Base-by-base conservation (phyloP, 2,888 invertebrate species). In the Macrophya alboannulata region DNA sequence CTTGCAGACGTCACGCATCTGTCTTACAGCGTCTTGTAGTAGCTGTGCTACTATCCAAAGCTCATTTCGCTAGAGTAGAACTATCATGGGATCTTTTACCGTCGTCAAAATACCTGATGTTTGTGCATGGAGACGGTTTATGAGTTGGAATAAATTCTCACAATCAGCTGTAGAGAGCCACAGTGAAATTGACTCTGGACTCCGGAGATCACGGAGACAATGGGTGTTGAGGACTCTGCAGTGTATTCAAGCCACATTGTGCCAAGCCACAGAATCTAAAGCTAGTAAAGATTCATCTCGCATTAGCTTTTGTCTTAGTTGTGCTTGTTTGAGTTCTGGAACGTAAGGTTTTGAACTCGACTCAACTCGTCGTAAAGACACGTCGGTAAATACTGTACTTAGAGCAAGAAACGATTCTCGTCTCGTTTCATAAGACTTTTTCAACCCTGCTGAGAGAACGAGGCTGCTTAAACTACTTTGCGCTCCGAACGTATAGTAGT, bases 1-100 rank as follows among this genome's bases (percentile, higher is more conserved):
- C 90, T 89, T 86, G 17, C 6, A 71, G 85, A 87, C 87, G 86
- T 91, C 92, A 91, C 91, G 90, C 92, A 92, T 91, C 92, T 92
- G 92, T 91, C 91, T 86, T 88, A 15, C 8, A 37, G 37, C 89
- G 86, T 85, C 37, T 79, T 68, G 15, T 68, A 72, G 84, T 40
- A 43, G 76, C 76, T 51, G 17, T 12, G 37, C 21, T 51, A 72
- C 43, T n/a, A 43, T 31, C 59, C 76, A 51, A 43, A 77, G 31
- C 77, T 77, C 77, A 51, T 40, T 62, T 25, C n/a, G 40, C 40
- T 62, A 51, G 12, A 81, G 81, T 62, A 40, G 37, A 55, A 77
- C 37, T 55, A 77, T 77, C 43, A 59, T 62, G 40, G 43, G 81
- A 59, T 74, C 21, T 74, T 74, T 45, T 25, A n/a, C 21, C 74